Evolutionary conservation across 2,797 vertebrate species (phyloP).

Genomic region (Hephaestus fuliginosus): DNA sequence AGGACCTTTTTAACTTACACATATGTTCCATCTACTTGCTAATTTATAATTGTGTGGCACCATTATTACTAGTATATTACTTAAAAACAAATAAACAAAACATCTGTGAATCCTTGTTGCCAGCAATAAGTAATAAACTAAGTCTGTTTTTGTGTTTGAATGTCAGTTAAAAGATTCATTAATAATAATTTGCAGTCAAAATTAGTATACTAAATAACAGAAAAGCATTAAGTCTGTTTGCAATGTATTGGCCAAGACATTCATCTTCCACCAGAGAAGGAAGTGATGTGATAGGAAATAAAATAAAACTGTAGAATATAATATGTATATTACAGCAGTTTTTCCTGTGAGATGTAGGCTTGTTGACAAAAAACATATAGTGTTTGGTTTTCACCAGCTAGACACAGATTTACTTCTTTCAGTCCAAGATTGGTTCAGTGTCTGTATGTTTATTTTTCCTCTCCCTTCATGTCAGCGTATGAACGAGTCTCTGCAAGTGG

Average conservation of each 20-base stretch:
- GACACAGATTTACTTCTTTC: slow-evolving; percentile 2
- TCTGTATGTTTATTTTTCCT: slow-evolving; percentile 4
- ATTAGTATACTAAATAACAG: slow-evolving; percentile 15
- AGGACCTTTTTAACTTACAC: not conserved
- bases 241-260: not conserved
- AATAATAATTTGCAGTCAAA: slow-evolving; percentile 1
- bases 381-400: slow-evolving; percentile 14
- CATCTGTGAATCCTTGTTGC: not conserved
- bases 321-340: not conserved
- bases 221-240: slow-evolving; percentile 26
- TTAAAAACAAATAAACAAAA: not conserved
- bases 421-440: not conserved
- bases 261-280: slow-evolving; percentile 28
- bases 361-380: slow-evolving; percentile 23
- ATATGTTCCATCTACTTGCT: not conserved
- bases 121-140: slow-evolving; percentile 1
- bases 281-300: slow-evolving; percentile 17
- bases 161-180: not conserved
- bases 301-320: slow-evolving; percentile 12
- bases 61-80: not conserved
- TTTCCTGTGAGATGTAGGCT: slow-evolving; percentile 17
- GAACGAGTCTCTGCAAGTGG: slow-evolving; percentile 10
- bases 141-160: slow-evolving; percentile 13
- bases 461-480: not conserved
- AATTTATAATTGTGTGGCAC: not conserved